phyloP scores from a whole-genome alignment of 2,113 vertebrate genomes.

The Hippocampus zosterae region DNA sequence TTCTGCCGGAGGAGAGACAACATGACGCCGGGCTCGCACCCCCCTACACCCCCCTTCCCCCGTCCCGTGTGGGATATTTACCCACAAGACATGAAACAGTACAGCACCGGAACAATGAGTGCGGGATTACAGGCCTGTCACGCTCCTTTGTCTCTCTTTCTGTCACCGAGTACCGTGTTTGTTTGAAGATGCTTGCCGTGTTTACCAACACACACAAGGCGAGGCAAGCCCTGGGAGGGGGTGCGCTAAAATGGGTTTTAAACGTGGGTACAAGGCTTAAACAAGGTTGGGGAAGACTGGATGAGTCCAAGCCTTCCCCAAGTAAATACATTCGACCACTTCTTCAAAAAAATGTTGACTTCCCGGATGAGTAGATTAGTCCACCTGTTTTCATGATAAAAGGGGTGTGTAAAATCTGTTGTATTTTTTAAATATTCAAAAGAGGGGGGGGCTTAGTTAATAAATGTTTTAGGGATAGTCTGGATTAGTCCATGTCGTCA shows the following conservation, averaged over 20 bases:
- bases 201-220: slow-evolving; percentile 54
- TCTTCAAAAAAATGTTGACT: too few species aligned
- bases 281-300: not conserved
- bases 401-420: too few species aligned
- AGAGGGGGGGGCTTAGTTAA: too few species aligned
- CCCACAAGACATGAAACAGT: slow-evolving; percentile 83
- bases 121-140: slow-evolving; percentile 80
- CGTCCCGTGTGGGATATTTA: slow-evolving; percentile 88
- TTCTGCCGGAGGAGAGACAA: slow-evolving; percentile 86
- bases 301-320: not conserved
- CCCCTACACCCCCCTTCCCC: slow-evolving; percentile 44
- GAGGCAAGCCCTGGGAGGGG: not conserved
- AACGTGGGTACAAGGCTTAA: not conserved
- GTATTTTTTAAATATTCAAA: too few species aligned
- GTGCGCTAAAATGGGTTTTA: not conserved
- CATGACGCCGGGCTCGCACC: slow-evolving; percentile 63
- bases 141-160: slow-evolving; percentile 72
- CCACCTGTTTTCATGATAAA: too few species aligned
- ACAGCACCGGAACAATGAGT: slow-evolving; percentile 82
- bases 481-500: too few species aligned
- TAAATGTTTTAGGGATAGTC: too few species aligned
- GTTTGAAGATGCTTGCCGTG: slow-evolving; percentile 88
- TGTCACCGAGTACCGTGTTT: slow-evolving; percentile 90
- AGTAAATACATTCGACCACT: too few species aligned
- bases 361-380: too few species aligned